phyloP scores from a whole-genome alignment of 2,113 vertebrate genomes.

The Ophiodon elongatus region DNA sequence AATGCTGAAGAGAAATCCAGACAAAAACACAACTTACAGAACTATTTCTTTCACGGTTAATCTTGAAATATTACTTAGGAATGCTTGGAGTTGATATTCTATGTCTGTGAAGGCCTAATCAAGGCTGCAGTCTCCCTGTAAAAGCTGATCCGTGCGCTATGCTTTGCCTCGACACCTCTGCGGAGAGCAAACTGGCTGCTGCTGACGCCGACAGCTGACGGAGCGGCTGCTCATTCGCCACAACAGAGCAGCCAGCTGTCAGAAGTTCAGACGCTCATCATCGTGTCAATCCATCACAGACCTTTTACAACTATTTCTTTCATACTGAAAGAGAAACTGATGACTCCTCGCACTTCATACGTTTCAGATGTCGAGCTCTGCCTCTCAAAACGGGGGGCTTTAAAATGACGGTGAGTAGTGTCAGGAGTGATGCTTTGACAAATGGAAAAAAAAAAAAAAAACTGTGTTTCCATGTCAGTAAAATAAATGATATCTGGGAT shows the following conservation, averaged over 20 bases:
- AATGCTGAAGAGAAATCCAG: neutral
- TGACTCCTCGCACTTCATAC: slow-evolving; percentile 34
- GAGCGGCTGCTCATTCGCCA: slow-evolving; percentile 70
- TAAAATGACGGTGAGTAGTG: slow-evolving; percentile 15
- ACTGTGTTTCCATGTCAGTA: neutral
- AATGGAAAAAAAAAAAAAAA: neutral
- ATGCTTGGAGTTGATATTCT: slow-evolving; percentile 5
- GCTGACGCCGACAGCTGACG: slow-evolving; percentile 55
- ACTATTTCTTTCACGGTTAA: neutral
- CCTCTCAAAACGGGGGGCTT: slow-evolving; percentile 24
- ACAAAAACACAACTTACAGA: neutral
- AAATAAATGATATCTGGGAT: slow-evolving; percentile 2
- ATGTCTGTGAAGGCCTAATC: slow-evolving; percentile 7
- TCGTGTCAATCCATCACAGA: slow-evolving; percentile 62
- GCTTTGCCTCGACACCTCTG: slow-evolving; percentile 35
- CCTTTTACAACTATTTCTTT: slow-evolving; percentile 43
- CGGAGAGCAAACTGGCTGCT: slow-evolving; percentile 56
- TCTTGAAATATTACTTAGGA: neutral
- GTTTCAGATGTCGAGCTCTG: slow-evolving; percentile 28
- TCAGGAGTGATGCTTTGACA: neutral
- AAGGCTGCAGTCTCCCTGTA: slow-evolving; percentile 40
- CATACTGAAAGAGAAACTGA: slow-evolving; percentile 44
- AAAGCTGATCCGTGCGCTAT: slow-evolving; percentile 53
- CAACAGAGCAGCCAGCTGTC: slow-evolving; percentile 66
- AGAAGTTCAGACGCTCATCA: slow-evolving; percentile 60